phyloP scores from a whole-genome alignment of 2,113 vertebrate genomes.

The Gnathonemus echidnorhynchus region DNA sequence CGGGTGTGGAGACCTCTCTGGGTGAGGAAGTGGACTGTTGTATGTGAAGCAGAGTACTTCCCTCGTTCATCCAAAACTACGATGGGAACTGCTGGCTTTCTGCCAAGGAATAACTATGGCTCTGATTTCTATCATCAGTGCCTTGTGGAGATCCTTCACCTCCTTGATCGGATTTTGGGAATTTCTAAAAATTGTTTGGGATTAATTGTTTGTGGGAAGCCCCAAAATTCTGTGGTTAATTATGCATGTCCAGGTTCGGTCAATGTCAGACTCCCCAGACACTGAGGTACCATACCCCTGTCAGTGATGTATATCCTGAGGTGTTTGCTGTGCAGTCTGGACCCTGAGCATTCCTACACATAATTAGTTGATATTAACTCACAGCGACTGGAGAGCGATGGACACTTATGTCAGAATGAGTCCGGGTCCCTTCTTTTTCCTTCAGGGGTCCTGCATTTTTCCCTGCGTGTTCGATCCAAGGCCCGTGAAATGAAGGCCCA shows the following conservation, averaged over 20 bases:
- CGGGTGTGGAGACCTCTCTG: neutral
- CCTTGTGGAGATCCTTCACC: neutral
- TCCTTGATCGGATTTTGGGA: neutral
- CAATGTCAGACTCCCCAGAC: neutral
- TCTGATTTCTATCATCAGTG: neutral
- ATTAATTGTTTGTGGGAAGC: neutral
- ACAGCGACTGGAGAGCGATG: neutral
- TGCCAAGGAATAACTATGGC: neutral
- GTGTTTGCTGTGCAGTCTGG: neutral
- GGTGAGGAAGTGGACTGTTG: neutral
- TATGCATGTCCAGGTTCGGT: neutral
- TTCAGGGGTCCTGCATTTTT: neutral
- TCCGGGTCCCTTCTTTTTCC: neutral
- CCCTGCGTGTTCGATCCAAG: neutral
- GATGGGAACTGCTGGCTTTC: neutral
- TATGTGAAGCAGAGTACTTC: neutral
- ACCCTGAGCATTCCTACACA: neutral
- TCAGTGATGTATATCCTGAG: neutral
- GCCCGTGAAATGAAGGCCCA: neutral
- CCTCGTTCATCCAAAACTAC: neutral
- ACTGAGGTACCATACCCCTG: neutral
- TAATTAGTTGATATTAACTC: neutral
- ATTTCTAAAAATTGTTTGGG: neutral
- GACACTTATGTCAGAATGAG: neutral
- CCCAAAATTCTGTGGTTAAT: neutral